A percentile compares a stretch with the other conserved stretches of the same genome.
Evolutionary conservation across 2,888 invertebrate species (phyloP).

Genomic region (Linnaemya tessellans): DNA sequence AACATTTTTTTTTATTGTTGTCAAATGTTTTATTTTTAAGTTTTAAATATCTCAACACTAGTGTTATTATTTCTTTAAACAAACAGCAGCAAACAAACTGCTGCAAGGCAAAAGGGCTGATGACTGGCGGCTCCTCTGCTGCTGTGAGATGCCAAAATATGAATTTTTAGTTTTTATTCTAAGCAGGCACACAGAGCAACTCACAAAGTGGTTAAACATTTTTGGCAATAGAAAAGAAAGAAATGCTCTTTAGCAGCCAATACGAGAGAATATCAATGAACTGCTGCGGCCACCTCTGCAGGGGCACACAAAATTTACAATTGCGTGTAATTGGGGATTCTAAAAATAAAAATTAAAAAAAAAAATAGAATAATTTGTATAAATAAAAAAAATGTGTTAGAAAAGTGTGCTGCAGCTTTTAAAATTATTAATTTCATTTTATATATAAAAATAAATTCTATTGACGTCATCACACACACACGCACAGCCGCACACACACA

Average conservation of each 20-base stretch:
- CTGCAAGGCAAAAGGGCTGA: conserved; percentile 52
- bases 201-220: conserved; percentile 39
- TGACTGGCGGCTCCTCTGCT: neutral
- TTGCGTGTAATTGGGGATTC: conserved; percentile 42
- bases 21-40: neutral
- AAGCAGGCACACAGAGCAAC: too few relatives aligned
- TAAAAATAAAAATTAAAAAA: neutral
- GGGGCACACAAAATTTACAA: conserved; percentile 29
- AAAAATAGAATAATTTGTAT: conserved; percentile 28
- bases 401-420: conserved; percentile 19
- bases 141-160: too few relatives aligned
- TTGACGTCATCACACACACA: conserved; percentile 66
- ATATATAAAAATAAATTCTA: conserved; percentile 66
- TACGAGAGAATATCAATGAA: conserved; percentile 26
- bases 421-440: conserved; percentile 56
- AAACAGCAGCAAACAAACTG: conserved; percentile 27
- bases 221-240: conserved; percentile 39
- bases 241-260: conserved; percentile 9
- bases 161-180: too few relatives aligned
- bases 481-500: neutral
- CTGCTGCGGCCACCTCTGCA: conserved; percentile 9
- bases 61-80: neutral
- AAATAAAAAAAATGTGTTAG: conserved; percentile 9
- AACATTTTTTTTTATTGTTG: neutral
- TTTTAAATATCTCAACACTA: neutral